Evolutionary conservation across 53 echinoderm and acorn worm genomes (phyloP), one percentile per base, ranked within the genome.

Genomic region (Actinopyga echinites): DNA sequence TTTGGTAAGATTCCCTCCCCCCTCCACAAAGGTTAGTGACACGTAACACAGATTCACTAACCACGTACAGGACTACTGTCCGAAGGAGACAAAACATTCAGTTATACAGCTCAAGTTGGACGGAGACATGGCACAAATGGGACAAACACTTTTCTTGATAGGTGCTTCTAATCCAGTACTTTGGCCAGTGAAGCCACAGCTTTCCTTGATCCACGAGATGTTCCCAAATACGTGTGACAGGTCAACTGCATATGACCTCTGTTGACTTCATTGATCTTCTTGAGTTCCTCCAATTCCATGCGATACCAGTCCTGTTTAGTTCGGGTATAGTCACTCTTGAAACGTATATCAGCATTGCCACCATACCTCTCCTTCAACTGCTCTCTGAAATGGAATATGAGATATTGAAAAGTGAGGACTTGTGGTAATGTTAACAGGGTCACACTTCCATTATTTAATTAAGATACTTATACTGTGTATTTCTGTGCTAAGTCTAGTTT

Each of bases 231-330:
- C 21, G 97, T 90, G 53, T 89, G 85, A 79, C 97, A 96, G 30
- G 97, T 96, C 66, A 96, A 56, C 61, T 88, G 89, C 97, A 96
- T 96, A 82, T 96, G 97, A 33, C 74, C 75, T 8, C 94, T 87
- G 82, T 90, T 94, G 63, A 96, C 90, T 40, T 91, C 91, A 45
- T 96, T 87, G 37, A 96, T 91, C 6, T 94, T 85, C 23, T 89
- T 88, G 2, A 96, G 90, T 68, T 88, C 87, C 24, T 85, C 75
- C 2, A 96, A 83, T 62, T 96, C 94, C 97, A 96, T 96, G 9
- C 97, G 85, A 15, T 83, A 68, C 97, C 97, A 96, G 84, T 96
- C 97, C 29, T 96, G 94, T 52, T 88, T 85, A 56, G 97, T 96
- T 15, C 97, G 86, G 6, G 87, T 82, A 62, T 90, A 90, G 74